Evolutionary conservation across 2,113 vertebrate species (phyloP).

Genomic region (Myiopsitta monachus): DNA sequence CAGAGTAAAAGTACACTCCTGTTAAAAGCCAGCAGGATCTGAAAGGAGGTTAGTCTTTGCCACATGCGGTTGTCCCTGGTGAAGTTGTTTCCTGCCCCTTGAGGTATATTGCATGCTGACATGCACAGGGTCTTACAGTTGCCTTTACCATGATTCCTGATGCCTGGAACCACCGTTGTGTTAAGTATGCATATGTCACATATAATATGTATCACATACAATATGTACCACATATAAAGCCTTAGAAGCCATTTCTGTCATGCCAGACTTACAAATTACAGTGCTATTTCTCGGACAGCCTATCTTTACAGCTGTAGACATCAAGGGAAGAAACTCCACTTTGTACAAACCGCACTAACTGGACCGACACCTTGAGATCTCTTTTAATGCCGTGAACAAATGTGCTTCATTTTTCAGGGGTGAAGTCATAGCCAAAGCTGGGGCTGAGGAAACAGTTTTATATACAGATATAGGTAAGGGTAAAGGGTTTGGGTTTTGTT

Average conservation of each 20-base stretch:
- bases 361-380: neutral
- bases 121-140: neutral
- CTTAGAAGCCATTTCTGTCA: neutral
- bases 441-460: constrained; percentile 82
- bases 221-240: neutral
- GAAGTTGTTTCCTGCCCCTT: neutral
- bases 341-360: constrained; percentile 26
- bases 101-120: neutral
- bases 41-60: neutral
- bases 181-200: neutral
- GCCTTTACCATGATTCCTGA: neutral
- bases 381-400: constrained; percentile 16
- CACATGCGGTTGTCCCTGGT: neutral
- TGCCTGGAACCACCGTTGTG: neutral
- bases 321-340: neutral
- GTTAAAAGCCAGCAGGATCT: neutral
- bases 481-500: neutral
- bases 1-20: neutral
- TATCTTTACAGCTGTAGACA: neutral
- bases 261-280: neutral
- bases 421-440: constrained; percentile 89
- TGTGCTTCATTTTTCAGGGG: constrained; percentile 82
- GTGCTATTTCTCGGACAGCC: neutral
- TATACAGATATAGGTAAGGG: constrained; percentile 92
- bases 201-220: neutral